Percentiles rank a stretch among this genome's conserved stretches.
Evolutionary conservation across 92 coral and sea anemone genomes (phyloP).

Genomic region (Palythoa grandis): DNA sequence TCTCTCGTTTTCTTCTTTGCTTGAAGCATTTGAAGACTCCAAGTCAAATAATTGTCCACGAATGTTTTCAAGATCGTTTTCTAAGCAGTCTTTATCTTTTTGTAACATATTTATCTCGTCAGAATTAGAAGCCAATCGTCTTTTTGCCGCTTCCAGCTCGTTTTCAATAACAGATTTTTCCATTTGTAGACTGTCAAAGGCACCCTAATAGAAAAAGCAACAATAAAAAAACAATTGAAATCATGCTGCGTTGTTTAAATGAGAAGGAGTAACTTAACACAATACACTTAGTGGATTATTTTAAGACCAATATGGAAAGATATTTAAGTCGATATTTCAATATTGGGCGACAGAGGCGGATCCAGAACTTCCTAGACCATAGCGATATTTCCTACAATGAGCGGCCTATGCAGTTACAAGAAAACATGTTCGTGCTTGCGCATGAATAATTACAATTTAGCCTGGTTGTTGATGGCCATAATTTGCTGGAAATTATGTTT

Average conservation of each 20-base stretch:
- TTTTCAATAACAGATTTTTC: constrained; percentile 65
- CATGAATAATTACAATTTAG: too few species aligned
- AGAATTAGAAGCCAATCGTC: constrained; percentile 52
- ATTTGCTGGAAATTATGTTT: too few species aligned
- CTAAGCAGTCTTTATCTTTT: constrained; percentile 58
- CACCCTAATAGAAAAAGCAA: constrained; percentile 5
- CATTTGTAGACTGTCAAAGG: constrained; percentile 59
- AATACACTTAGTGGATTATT: too few species aligned
- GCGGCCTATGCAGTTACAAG: too few species aligned
- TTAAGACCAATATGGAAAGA: too few species aligned
- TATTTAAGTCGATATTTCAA: too few species aligned
- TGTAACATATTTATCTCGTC: constrained; percentile 52
- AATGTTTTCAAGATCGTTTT: constrained; percentile 51
- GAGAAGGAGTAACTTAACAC: too few species aligned
- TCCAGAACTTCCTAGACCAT: too few species aligned
- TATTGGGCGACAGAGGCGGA: too few species aligned
- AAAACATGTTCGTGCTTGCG: too few species aligned
- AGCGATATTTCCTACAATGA: too few species aligned
- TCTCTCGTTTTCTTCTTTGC: constrained; percentile 61
- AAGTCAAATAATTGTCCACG: constrained; percentile 57
- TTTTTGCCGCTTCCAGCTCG: constrained; percentile 62
- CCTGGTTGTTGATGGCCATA: too few species aligned
- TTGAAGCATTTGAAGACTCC: constrained; percentile 46
- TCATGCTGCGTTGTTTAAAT: not conserved
- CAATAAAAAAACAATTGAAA: not conserved